Evolutionary conservation across 1,140 invertebrate genomes (phyloP).

Genomic region (Oncopeltus fasciatus): DNA sequence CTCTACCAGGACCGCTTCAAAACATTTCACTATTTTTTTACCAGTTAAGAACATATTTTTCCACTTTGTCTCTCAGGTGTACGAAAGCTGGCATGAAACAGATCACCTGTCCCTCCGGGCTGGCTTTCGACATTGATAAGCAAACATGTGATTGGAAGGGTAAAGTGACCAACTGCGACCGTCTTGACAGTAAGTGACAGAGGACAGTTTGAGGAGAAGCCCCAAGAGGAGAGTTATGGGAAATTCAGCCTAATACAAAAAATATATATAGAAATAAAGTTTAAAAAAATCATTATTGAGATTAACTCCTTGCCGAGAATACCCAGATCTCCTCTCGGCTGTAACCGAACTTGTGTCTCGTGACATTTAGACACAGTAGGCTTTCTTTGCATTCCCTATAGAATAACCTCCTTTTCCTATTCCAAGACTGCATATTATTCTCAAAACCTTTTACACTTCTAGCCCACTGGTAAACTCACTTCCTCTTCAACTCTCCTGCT

Average conservation of each 20-base stretch:
- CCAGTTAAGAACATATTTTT: conserved; percentile 5
- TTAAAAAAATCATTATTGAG: not conserved
- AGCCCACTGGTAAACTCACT: too few relatives aligned
- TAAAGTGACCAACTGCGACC: conserved; percentile 90
- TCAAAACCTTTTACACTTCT: too few relatives aligned
- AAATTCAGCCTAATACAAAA: not conserved
- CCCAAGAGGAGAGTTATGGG: not conserved
- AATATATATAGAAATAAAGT: too few relatives aligned
- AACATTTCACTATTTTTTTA: not conserved
- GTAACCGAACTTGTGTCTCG: too few relatives aligned
- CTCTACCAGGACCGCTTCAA: not conserved
- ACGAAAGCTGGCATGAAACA: conserved; percentile 82
- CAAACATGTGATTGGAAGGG: conserved; percentile 95
- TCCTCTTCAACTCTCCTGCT: too few relatives aligned
- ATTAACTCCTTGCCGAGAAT: not conserved
- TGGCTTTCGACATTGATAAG: conserved; percentile 92
- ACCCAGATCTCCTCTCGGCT: not conserved
- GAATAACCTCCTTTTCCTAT: too few relatives aligned
- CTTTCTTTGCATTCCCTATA: too few relatives aligned
- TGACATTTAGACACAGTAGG: too few relatives aligned
- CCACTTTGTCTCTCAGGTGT: conserved; percentile 46
- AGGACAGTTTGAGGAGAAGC: not conserved
- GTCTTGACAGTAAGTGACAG: conserved; percentile 79
- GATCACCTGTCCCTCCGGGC: conserved; percentile 83
- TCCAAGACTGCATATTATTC: too few relatives aligned